These are phyloP conservation scores for Corythucha ciliata DNA, from an alignment of 2,888 invertebrate genomes.

Conservation along the genomic window DNA sequence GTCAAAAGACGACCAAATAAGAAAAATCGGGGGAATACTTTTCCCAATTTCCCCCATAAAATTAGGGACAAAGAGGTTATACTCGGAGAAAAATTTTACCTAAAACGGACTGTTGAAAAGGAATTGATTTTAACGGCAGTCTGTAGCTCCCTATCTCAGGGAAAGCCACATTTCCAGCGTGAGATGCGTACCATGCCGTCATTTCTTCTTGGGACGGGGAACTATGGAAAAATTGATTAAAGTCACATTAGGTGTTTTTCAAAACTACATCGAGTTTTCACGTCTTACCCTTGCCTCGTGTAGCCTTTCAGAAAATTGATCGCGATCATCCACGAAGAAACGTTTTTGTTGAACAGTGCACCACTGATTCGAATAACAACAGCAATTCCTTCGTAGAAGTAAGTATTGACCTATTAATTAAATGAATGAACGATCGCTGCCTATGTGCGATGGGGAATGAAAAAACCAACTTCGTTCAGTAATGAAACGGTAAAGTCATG, in stretches of 20 bases:
- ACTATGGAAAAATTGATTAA: background rate
- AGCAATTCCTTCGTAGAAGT: conserved; percentile 47
- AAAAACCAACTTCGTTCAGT: conserved; percentile 18
- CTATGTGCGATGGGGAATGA: conserved; percentile 18
- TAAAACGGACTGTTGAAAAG: no score
- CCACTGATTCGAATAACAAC: conserved; percentile 41
- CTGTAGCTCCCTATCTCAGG: conserved; percentile 45
- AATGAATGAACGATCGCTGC: background rate
- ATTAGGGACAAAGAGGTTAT: background rate
- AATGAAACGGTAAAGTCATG: conserved; percentile 11
- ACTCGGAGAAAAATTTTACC: background rate
- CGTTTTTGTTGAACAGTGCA: background rate
- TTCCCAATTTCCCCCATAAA: no score
- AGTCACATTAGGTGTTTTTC: background rate
- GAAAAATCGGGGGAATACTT: no score
- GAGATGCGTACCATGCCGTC: conserved; percentile 45
- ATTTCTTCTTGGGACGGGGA: conserved; percentile 39
- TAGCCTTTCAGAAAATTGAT: conserved; percentile 13
- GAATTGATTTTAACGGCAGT: conserved; percentile 43
- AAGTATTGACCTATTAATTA: conserved; percentile 43
- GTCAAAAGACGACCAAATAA: no score
- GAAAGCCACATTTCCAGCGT: conserved; percentile 42
- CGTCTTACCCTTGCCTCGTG: conserved; percentile 17
- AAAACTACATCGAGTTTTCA: no score
- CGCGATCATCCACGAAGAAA: background rate